Evolutionary conservation across 2,797 vertebrate genomes (phyloP), one percentile per base, ranked within the genome.

Genomic region (Sebastes matsubarae): DNA sequence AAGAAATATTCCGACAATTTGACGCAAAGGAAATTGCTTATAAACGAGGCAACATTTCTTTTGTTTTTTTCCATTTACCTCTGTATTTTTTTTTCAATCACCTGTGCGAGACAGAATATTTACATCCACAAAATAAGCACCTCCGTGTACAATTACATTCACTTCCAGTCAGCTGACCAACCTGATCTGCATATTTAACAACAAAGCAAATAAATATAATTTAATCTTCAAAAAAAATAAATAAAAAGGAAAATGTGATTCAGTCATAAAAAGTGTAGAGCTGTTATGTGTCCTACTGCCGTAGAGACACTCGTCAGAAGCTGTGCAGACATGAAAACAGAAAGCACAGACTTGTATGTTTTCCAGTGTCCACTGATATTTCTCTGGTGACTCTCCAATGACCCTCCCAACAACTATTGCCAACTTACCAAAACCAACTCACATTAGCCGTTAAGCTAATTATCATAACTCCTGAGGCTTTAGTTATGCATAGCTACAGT

Each of bases 151-250:
- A 74, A 63, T 9, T 50, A 52, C 6, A 52, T 77, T 75, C 2
- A 83, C 18, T 74, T 80, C 25, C 36, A 52, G 50, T 52, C 50
- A 73, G 36, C 36, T 67, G 54, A 71, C 2, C 24, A 73, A 79
- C 64, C 58, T 61, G 9, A 18, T 74, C 24, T 27, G 30, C 57
- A 77, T 77, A 86, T 68, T 66, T 55, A 79, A 24, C 46, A 71
- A 77, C 8, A 86, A 79, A 52, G 71, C 86, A 82, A 89, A 92
- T 87, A 93, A 92, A 93, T 92, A 90, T 16, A 69, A 79, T 81
- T 66, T 65, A 24, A 77, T 79, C 3, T 32, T 84, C 8, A 61
- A 89, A 77, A 81, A 77, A 68, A 90, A 91, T 84, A 92, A 92
- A 92, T 82, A 82, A 78, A 89, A 83, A 75, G 24, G 8, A 70